Conservation (phyloP, 1,140 invertebrate genomes). For the Lepeophtheirus salmonis region DNA sequence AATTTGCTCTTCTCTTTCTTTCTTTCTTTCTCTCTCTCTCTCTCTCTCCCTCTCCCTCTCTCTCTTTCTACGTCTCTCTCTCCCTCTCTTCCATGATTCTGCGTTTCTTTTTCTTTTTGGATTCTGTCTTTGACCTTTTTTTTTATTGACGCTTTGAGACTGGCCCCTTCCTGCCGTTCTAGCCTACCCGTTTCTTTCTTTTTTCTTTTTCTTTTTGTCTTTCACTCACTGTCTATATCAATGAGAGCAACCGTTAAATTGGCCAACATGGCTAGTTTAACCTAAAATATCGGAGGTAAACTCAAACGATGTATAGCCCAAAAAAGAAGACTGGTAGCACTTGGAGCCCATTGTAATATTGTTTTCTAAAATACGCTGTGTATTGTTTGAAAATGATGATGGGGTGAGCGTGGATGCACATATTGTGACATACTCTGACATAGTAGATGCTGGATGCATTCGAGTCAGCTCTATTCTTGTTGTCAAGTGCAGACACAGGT, state of each 20-base stretch:
- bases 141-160: neutral
- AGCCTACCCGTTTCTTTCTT: neutral
- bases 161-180: neutral
- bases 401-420: too few species aligned
- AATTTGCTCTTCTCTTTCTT: neutral
- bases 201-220: neutral
- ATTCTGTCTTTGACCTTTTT: neutral
- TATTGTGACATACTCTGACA: too few species aligned
- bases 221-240: neutral
- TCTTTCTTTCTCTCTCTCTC: slow-evolving; percentile 1
- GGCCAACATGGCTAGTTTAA: neutral
- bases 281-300: neutral
- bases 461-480: too few species aligned
- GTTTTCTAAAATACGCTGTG: too few species aligned
- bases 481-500: too few species aligned
- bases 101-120: neutral
- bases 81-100: neutral
- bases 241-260: neutral
- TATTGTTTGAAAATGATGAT: too few species aligned
- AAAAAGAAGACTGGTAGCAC: neutral
- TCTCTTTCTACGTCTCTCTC: slow-evolving; percentile 2
- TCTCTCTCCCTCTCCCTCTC: slow-evolving; percentile 1
- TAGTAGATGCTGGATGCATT: too few species aligned
- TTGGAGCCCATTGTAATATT: neutral
- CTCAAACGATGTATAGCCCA: neutral